Conservation (phyloP, 2,888 invertebrate genomes). For the Neoscelio sp. region DNA sequence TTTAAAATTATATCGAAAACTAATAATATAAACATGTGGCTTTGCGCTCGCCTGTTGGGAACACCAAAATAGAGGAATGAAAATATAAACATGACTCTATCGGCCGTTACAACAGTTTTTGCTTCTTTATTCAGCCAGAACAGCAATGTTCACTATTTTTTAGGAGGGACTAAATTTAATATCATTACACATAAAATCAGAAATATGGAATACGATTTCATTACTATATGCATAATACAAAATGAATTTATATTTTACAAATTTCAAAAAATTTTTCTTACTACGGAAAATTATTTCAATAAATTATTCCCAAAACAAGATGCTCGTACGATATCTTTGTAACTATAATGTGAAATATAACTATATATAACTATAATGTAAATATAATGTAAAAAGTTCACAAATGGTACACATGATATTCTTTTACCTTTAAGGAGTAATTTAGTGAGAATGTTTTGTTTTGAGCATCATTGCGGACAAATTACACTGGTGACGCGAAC, state of each 20-base stretch:
- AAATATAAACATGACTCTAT: too few species aligned
- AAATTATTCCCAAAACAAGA: background rate
- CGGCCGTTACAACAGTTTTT: too few species aligned
- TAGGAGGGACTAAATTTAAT: constrained; percentile 16
- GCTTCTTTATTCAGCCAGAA: constrained; percentile 10
- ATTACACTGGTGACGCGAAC: background rate
- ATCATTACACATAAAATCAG: constrained; percentile 5
- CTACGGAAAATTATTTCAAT: background rate
- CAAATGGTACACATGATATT: constrained; percentile 11
- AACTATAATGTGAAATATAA: constrained; percentile 4
- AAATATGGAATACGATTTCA: background rate
- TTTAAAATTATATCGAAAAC: too few species aligned
- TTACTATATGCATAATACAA: background rate
- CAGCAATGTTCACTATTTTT: background rate
- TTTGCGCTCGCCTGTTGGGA: too few species aligned
- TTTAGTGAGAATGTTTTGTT: constrained; percentile 5
- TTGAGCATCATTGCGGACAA: background rate
- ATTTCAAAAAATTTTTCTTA: background rate
- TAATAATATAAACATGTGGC: too few species aligned
- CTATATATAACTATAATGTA: too few species aligned
- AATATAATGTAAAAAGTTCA: constrained; percentile 8
- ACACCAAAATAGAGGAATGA: too few species aligned
- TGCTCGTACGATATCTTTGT: too few species aligned
- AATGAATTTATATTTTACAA: too few species aligned
- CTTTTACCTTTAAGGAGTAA: background rate